Evolutionary conservation across 2,113 vertebrate genomes (phyloP).

Genomic region (Chaenocephalus aceratus): DNA sequence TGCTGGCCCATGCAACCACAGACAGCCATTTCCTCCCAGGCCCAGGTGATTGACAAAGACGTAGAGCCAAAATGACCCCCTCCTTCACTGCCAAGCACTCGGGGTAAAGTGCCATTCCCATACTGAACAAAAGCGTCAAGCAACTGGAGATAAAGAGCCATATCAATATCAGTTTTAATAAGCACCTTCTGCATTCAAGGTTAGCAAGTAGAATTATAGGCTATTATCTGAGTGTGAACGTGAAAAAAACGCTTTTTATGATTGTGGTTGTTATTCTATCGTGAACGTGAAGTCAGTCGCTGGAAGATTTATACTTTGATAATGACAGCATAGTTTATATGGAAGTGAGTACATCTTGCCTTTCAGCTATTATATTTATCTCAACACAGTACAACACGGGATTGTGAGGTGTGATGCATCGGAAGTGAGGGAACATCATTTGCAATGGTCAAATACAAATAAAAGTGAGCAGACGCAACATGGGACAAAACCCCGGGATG

Average conservation of each 20-base stretch:
- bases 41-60: conserved; percentile 78
- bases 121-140: conserved; percentile 73
- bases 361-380: conserved; percentile 43
- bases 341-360: conserved; percentile 51
- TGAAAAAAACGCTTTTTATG: conserved; percentile 58
- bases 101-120: conserved; percentile 77
- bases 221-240: conserved; percentile 40
- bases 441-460: conserved; percentile 4
- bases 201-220: conserved; percentile 63
- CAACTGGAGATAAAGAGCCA: conserved; percentile 68
- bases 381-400: conserved; percentile 24
- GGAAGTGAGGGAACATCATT: conserved; percentile 40
- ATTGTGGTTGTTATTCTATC: conserved; percentile 42
- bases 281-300: conserved; percentile 8
- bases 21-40: conserved; percentile 75
- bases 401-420: conserved; percentile 33
- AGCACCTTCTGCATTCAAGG: conserved; percentile 60
- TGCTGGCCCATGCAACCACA: conserved; percentile 58
- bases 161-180: conserved; percentile 81
- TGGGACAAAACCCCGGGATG: not conserved
- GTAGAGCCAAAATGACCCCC: conserved; percentile 60
- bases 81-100: conserved; percentile 72
- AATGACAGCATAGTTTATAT: conserved; percentile 57
- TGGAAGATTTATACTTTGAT: conserved; percentile 66
- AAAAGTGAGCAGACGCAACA: not conserved